phyloP scores from a whole-genome alignment of 1,140 invertebrate species.

The Anadara kagoshimensis region DNA sequence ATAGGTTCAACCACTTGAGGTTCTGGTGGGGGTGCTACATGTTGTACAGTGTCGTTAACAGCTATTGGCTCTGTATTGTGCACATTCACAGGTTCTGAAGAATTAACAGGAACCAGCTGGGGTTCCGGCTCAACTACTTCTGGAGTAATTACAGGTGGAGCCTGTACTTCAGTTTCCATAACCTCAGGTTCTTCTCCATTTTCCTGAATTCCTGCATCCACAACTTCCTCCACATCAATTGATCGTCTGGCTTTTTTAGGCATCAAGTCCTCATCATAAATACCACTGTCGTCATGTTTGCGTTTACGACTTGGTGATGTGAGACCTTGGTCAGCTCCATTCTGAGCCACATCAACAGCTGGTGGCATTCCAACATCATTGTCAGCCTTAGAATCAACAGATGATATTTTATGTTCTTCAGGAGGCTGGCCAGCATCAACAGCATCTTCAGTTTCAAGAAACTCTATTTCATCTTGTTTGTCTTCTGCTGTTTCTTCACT shows the following conservation, averaged over 20 bases:
- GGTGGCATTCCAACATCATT: conserved; percentile 11
- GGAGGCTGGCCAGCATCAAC: neutral
- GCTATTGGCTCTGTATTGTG: neutral
- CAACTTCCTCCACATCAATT: conserved; percentile 12
- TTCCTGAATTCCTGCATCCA: neutral
- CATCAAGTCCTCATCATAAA: neutral
- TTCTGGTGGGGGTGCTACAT: no score
- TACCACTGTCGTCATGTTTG: conserved; percentile 1
- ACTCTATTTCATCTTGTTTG: conserved; percentile 13
- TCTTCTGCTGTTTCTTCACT: conserved; percentile 31
- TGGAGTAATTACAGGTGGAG: neutral
- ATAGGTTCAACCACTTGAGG: conserved; percentile 12
- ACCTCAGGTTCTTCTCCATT: neutral
- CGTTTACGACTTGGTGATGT: conserved; percentile 33
- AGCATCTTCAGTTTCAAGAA: conserved; percentile 9
- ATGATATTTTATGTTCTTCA: neutral
- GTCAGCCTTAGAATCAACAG: conserved; percentile 7
- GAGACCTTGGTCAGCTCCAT: conserved; percentile 9
- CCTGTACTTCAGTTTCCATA: neutral
- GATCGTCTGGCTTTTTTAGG: conserved; percentile 1
- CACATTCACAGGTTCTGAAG: neutral
- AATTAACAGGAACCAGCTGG: neutral
- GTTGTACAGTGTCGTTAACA: neutral
- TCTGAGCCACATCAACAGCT: conserved; percentile 3
- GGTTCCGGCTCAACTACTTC: conserved; percentile 11